Base-by-base conservation (phyloP, 2,113 vertebrate genomes). In the Pygoscelis adeliae region DNA sequence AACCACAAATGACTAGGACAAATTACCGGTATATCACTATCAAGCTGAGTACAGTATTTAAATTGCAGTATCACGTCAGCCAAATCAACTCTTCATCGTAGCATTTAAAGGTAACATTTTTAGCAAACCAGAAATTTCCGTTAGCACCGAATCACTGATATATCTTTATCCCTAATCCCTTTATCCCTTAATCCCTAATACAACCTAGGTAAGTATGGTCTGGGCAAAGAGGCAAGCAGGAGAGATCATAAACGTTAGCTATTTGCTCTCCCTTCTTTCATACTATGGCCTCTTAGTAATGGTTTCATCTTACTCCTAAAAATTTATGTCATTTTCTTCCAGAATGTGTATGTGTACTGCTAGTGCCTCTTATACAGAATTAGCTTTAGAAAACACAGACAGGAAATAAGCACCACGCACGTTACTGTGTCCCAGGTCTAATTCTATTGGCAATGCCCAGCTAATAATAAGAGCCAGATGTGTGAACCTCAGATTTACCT, bases 171-270 rank as follows among this genome's bases (percentile, higher is more conserved):
- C 47, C 42, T 78, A 61, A 95, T 78, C 80, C 47, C 53, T 96
- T 97, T 70, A 93, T 83, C 83, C 86, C 32, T 91, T 96, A 96
- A 96, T 93, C 76, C 72, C 83, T 38, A 82, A 78, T 30, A 79
- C 70, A 83, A 52, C 73, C 89, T 9, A 61, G 73, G 87, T 58
- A 90, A 61, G 34, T 2, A 38, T 5, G 27, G 63, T 44, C 58
- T 77, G 85, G 62, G 53, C 47, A 72, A 63, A 94, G 84, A 84
- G 84, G 52, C 38, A 59, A 84, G 38, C 63, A 83, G 63, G 32
- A 92, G 42, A 69, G 69, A 91, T 71, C 63, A 78, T 0, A 2
- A 67, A n/a, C 22, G 22, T 36, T 6, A 56, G 67, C 23, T 74
- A 15, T 38, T 76, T 9, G 3, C 50, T 92, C 50, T 55, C 50